Conservation (phyloP, 2,113 vertebrate genomes). For the Scomber japonicus region DNA sequence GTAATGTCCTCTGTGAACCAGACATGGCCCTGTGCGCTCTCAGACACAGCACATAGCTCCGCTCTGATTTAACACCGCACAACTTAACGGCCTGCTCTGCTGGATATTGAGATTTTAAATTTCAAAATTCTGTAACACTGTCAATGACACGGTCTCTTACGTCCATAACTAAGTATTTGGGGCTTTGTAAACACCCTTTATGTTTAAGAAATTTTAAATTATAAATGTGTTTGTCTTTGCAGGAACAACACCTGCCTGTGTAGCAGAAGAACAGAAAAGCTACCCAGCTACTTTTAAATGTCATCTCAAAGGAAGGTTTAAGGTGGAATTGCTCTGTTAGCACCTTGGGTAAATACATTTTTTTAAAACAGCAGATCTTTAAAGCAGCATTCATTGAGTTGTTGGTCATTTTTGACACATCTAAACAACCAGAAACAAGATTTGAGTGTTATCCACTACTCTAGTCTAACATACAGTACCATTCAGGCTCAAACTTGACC, state of each 20-base stretch:
- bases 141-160: slow-evolving; percentile 13
- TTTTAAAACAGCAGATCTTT: background rate
- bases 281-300: too few relatives aligned
- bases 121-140: slow-evolving; percentile 34
- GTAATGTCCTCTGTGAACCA: slow-evolving; percentile 77
- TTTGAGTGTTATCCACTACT: background rate
- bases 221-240: background rate
- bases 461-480: background rate
- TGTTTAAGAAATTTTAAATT: background rate
- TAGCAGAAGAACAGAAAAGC: background rate
- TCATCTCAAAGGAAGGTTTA: too few relatives aligned
- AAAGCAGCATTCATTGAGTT: background rate
- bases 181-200: background rate
- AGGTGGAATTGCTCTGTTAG: too few relatives aligned
- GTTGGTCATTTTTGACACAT: background rate
- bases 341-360: too few relatives aligned
- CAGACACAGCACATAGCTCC: slow-evolving; percentile 56
- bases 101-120: slow-evolving; percentile 64
- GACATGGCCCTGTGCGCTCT: slow-evolving; percentile 61
- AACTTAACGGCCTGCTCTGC: slow-evolving; percentile 31
- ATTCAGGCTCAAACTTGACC: too few relatives aligned
- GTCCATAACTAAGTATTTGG: slow-evolving; percentile 2
- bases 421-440: background rate
- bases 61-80: slow-evolving; percentile 67
- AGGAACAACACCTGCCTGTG: background rate